Base-by-base conservation (phyloP, 2,888 invertebrate genomes). In the Gymnoscelis rufifasciata region DNA sequence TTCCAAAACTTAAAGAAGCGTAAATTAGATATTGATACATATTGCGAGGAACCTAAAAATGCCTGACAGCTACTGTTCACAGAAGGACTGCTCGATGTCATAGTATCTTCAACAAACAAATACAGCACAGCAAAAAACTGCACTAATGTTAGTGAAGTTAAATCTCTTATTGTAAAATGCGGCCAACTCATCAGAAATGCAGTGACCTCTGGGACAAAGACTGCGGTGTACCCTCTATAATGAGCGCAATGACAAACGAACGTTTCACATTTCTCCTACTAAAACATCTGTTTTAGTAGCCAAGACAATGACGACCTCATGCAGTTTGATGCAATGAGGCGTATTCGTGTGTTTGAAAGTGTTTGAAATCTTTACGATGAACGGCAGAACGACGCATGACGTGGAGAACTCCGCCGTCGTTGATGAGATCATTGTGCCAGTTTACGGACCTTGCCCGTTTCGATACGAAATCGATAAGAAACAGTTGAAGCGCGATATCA, bases 381-480 rank as follows among this genome's bases (percentile, higher is more conserved):
- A 88, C 62, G 86, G 88, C 54, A 75, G 83, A 61, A 74, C 72
- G 47, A 68, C 74, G 41, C 71, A 73, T 51, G 73, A 78, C 24
- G 68, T 82, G 31, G 73, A 73, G 26, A 73, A 73, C 50, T 54
- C 64, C 28, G 78, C 68, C 4, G 82, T 84, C 29, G 66, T 88
- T 56, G 88, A 88, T 70, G 88, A 88, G 65, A 70, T 81, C 47
- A 69, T 89, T 49, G 64, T 82, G 38, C 83, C 83, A 29, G 75
- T 83, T 56, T 75, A 74, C 51, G 86, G 88, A 13, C 82, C 84
- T 46, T 88, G 87, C 54, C 79, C 87, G 36, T 87, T 87, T 59
- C 69, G 81, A 52, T 86, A 81, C 60, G 62, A 72, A n/a, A 77
- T 83, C 48, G 66, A 74, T 56, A 82, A 71, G 51, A 86, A 83